Base-by-base conservation (phyloP, 2,113 vertebrate genomes). In the Neotragus pygmaeus region DNA sequence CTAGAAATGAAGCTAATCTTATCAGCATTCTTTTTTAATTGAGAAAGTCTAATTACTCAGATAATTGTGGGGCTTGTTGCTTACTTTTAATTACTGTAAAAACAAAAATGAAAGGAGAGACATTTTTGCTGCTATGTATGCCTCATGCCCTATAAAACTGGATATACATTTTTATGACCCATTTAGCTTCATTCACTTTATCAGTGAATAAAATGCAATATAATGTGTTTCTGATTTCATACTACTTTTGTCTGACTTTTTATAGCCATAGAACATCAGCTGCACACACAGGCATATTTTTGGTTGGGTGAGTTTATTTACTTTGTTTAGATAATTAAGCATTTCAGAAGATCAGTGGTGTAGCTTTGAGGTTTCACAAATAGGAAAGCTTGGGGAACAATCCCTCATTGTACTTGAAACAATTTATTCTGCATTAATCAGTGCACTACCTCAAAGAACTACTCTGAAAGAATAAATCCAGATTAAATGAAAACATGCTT, bases 1-100 rank as follows among this genome's bases (percentile, higher is more conserved):
- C 93, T 92, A 95, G 83, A 97, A 97, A 97, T 93, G 25, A 47
- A 85, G 70, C 90, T 97, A 88, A 98, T 95, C 93, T 96, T 96
- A 85, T 88, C 70, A 85, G 55, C 36, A 90, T 73, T 96, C 58
- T 0, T 90, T 96, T 97, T 95, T 97, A 96, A 96, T 97, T 95
- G 81, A 95, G 53, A 92, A 83, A 88, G 64, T 94, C 90, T 97
- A 97, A 98, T 98, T 97, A 90, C 66, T 96, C 58, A 92, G 75
- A 94, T 97, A 97, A 97, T 96, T 92, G 81, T 88, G 23, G 16
- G 27, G 55, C 57, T 62, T 93, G 27, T 95, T 97, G 66, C 96
- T 97, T 96, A 93, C 73, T 94, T 97, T 97, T 97, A 97, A 96
- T 97, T 93, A 97, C 66, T 73, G 9, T 90, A 96, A 94, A 97